These are phyloP conservation scores for Rotaria magnacalcarata DNA, from an alignment of 2,888 invertebrate genomes.

Conservation along the genomic window DNA sequence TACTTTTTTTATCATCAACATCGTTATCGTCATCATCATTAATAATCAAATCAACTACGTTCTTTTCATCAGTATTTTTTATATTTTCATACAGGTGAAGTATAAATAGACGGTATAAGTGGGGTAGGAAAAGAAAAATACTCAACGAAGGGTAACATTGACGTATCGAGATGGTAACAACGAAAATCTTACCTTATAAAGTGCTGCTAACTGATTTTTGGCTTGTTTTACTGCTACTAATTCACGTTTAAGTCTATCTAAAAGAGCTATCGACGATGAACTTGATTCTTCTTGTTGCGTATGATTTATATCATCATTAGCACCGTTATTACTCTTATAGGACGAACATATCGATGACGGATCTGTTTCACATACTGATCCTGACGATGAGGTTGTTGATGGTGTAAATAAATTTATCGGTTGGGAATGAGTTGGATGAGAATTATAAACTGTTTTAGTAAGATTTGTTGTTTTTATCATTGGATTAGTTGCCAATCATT, in stretches of 20 bases:
- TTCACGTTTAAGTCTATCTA: slow-evolving; percentile 12
- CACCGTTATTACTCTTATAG: neutral
- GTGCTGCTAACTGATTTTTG: slow-evolving; percentile 36
- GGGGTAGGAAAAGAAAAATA: neutral
- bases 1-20: neutral
- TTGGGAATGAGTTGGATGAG: neutral
- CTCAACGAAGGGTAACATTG: too few relatives aligned
- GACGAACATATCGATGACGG: neutral
- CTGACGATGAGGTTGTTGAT: neutral
- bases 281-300: neutral
- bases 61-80: too few relatives aligned
- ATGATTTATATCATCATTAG: neutral
- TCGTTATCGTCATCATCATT: neutral
- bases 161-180: too few relatives aligned
- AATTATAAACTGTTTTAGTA: neutral
- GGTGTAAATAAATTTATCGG: neutral
- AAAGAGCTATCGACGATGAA: neutral
- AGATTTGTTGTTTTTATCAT: slow-evolving; percentile 19
- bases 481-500: neutral
- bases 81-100: too few relatives aligned
- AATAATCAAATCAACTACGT: neutral
- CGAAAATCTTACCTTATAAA: slow-evolving; percentile 35
- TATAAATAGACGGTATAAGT: too few relatives aligned
- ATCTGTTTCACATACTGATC: neutral
- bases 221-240: slow-evolving; percentile 14